Evolutionary conservation across 2,113 vertebrate genomes (phyloP).

Genomic region (Hemiprocne comata): DNA sequence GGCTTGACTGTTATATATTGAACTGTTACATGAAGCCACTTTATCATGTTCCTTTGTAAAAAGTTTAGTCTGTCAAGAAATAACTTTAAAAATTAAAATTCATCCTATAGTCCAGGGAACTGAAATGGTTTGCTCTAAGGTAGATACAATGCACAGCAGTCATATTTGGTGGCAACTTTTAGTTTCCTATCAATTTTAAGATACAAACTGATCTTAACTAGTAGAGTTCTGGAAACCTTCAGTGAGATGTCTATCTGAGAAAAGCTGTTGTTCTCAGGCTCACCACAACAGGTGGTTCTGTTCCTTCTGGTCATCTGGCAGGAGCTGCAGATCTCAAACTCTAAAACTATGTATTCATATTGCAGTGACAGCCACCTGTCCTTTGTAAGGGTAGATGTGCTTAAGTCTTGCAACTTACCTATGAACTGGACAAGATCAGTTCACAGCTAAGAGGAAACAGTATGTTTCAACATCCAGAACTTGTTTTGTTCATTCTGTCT

Average conservation of each 20-base stretch:
- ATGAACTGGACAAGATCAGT: background rate
- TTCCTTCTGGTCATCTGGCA: background rate
- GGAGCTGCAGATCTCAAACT: background rate
- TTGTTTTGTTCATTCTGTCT: background rate
- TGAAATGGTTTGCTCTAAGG: background rate
- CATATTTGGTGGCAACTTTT: background rate
- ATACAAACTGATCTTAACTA: background rate
- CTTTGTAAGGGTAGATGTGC: background rate
- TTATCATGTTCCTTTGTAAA: background rate
- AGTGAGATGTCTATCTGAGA: background rate
- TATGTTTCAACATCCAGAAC: background rate
- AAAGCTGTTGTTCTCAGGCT: background rate
- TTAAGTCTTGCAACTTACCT: background rate
- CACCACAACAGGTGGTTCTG: background rate
- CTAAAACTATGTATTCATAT: background rate
- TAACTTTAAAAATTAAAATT: background rate
- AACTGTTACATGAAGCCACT: background rate
- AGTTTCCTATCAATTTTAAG: background rate
- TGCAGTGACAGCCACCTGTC: background rate
- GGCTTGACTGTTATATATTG: background rate
- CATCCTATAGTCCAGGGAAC: background rate
- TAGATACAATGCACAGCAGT: background rate
- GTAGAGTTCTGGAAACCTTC: background rate
- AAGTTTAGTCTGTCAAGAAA: background rate
- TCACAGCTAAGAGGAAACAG: background rate